These are phyloP conservation scores for Siniperca knerii DNA, from an alignment of 2,113 vertebrate genomes.

Conservation along the genomic window DNA sequence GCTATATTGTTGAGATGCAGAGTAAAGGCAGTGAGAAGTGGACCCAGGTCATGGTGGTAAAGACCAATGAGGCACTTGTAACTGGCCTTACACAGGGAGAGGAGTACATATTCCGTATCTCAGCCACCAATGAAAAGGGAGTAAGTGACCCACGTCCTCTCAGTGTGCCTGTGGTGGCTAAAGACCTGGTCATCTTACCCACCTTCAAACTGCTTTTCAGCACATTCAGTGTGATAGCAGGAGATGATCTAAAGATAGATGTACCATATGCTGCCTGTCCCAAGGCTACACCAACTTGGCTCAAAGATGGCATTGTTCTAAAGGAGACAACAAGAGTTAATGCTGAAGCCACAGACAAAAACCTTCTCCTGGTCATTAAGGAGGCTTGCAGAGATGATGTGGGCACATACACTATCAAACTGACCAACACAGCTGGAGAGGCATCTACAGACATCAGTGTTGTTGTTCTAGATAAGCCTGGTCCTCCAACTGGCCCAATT, in stretches of 20 bases:
- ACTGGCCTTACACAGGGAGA: constrained; percentile 94
- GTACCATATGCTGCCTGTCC: constrained; percentile 94
- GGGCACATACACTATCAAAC: constrained; percentile 91
- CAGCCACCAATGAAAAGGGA: constrained; percentile 96
- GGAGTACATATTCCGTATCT: constrained; percentile 97
- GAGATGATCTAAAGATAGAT: constrained; percentile 97
- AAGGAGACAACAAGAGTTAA: constrained; percentile 98
- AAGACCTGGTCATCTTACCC: constrained; percentile 94
- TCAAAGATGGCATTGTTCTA: constrained; percentile 89
- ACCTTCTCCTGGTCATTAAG: constrained; percentile 91
- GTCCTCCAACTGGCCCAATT: constrained; percentile 95
- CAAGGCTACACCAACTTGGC: constrained; percentile 89
- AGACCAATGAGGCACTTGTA: constrained; percentile 91
- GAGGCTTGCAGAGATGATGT: constrained; percentile 96
- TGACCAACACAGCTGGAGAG: constrained; percentile 92
- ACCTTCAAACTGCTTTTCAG: constrained; percentile 92
- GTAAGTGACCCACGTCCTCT: constrained; percentile 94
- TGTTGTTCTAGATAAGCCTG: constrained; percentile 96
- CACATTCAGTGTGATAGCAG: constrained; percentile 94
- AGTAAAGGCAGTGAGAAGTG: constrained; percentile 96
- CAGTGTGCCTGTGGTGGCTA: constrained; percentile 93
- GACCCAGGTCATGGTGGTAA: constrained; percentile 93
- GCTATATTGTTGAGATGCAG: constrained; percentile 98
- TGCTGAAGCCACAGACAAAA: constrained; percentile 89
- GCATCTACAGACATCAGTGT: constrained; percentile 90